Evolutionary conservation across 2,797 vertebrate species (phyloP), one percentile per base, ranked within the genome.

Genomic region (Decapterus maruadsi): DNA sequence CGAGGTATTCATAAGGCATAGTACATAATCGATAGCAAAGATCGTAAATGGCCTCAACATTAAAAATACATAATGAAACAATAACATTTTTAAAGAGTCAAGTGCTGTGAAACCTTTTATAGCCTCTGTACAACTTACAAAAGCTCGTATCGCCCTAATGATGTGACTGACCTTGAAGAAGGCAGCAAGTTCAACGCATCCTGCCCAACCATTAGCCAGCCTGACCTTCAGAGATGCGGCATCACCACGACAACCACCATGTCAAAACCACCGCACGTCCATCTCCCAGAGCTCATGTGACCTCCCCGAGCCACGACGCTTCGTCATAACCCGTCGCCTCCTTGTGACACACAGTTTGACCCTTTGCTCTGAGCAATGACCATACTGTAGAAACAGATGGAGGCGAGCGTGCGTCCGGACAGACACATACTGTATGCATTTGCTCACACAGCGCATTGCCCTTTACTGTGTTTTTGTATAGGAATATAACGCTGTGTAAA

Each of bases 251-350:
- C 65, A 38, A 68, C 80, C 69, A 54, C 58, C 57, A 40, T 26
- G 31, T 65, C 73, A 51, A 38, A 46, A 78, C 68, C 72, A 64
- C 50, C 53, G 14, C 53, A 14, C n/a, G 16, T 72, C 77, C 68
- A 48, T 64, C 66, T 85, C 84, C 69, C 71, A 1, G n/a, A 84
- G 81, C 80, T 75, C 17, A 16, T 40, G 42, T 74, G 83, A 89
- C 87, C 79, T 79, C 87, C 67, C 46, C 26, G 22, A 81, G 82
- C 70, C 38, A 65, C 31, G 38, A 40, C 29, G 70, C 87, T 87
- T 80, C 57, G 71, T 89, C 92, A 91, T 75, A 85, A 84, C 70
- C 87, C 53, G 87, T 91, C 90, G 87, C 91, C 83, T 91, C 82
- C 71, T 46, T 1, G 79, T 81, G 83, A 86, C 89, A 89, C 83